Evolutionary conservation across 2,888 invertebrate genomes (phyloP).

Genomic region (Alentia gelatinosa): DNA sequence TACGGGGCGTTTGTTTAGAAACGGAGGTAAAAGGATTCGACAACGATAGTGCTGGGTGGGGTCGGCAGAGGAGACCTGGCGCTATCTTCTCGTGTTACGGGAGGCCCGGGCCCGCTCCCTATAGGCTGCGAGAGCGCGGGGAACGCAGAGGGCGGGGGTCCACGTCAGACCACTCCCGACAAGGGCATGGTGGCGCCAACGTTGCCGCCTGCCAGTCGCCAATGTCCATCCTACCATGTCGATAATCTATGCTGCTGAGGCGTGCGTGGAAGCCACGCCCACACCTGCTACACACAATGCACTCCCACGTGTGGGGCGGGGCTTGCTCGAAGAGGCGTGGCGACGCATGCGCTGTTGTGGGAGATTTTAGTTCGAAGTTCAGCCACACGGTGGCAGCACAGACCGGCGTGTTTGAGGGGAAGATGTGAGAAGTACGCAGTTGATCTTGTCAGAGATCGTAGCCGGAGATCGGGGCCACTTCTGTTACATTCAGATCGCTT

Average conservation of each 20-base stretch:
- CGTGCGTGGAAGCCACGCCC: not conserved
- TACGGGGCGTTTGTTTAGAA: not conserved
- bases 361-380: not conserved
- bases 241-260: not conserved
- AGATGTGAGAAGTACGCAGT: no score
- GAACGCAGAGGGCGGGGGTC: not conserved
- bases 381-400: not conserved
- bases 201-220: not conserved
- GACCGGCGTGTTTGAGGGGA: not conserved
- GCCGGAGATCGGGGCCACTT: no score
- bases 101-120: no score
- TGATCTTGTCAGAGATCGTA: no score
- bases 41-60: not conserved
- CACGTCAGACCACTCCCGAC: not conserved
- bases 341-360: not conserved
- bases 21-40: not conserved
- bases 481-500: no score
- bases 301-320: slow-evolving; percentile 36
- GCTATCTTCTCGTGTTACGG: not conserved
- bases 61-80: not conserved
- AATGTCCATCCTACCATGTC: no score
- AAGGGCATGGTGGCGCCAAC: not conserved
- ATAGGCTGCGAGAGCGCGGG: no score
- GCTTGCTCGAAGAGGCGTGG: not conserved
- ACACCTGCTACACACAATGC: not conserved